Percentiles rank a stretch among this genome's conserved stretches.
These are phyloP conservation scores for Varanus komodoensis DNA, from an alignment of 2,113 vertebrate species.

Conservation along the genomic window DNA sequence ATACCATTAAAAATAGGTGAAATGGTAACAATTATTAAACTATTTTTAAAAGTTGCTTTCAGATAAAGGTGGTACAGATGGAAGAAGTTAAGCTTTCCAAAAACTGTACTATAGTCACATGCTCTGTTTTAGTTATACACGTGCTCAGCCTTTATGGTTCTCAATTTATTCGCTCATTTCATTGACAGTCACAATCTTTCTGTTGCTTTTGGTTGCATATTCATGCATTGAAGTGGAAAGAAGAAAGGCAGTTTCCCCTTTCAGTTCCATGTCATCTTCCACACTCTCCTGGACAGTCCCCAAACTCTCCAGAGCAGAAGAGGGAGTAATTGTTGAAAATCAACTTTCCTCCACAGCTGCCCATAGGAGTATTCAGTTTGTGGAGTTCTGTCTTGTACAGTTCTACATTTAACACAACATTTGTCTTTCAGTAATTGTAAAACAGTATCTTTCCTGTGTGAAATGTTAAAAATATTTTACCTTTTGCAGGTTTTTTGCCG, in stretches of 20 bases:
- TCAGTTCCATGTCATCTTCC: neutral
- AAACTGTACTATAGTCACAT: neutral
- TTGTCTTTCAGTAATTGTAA: neutral
- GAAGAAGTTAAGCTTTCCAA: neutral
- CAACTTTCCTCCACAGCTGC: too few species aligned
- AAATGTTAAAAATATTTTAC: neutral
- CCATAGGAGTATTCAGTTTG: too few species aligned
- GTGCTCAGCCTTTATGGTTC: neutral
- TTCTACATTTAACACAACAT: neutral
- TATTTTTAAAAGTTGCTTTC: neutral
- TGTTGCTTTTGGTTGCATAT: neutral
- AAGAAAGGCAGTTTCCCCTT: neutral
- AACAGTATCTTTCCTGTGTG: neutral
- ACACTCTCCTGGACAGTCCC: too few species aligned
- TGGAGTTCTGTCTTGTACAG: too few species aligned
- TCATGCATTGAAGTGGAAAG: neutral
- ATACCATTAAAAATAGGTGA: neutral
- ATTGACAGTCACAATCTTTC: neutral
- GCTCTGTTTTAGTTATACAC: neutral
- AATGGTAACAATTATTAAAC: neutral
- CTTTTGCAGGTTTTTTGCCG: constrained; percentile 90
- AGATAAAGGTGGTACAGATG: neutral
- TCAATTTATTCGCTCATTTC: neutral
- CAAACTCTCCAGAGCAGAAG: too few species aligned
- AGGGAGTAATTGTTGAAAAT: too few species aligned